phyloP scores from a whole-genome alignment of 2,113 vertebrate genomes.

The Tetrax tetrax region DNA sequence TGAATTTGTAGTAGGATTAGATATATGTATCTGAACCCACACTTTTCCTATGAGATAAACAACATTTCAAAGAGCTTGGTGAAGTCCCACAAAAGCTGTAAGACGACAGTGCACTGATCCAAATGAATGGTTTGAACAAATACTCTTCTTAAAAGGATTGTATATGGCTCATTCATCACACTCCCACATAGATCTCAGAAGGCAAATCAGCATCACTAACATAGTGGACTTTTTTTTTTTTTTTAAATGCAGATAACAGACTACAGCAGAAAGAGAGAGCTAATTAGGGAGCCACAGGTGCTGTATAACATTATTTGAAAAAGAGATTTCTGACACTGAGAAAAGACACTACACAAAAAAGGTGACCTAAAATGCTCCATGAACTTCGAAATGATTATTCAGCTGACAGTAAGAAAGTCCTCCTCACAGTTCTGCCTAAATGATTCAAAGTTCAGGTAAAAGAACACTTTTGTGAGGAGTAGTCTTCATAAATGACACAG shows the following conservation, averaged over 20 bases:
- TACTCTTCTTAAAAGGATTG: not conserved
- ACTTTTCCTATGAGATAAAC: not conserved
- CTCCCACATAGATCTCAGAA: not conserved
- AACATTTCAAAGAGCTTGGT: not conserved
- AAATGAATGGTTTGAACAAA: not conserved
- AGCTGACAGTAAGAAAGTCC: not conserved
- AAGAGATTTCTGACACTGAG: not conserved
- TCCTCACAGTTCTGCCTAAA: not conserved
- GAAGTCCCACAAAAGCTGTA: not conserved
- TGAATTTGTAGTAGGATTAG: not conserved
- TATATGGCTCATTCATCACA: not conserved
- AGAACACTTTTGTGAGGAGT: not conserved
- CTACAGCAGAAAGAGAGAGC: not conserved
- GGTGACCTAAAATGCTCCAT: not conserved
- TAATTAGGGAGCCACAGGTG: not conserved
- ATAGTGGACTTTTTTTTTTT: not conserved
- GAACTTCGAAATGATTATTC: slow-evolving; percentile 4
- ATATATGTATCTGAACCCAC: not conserved
- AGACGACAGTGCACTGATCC: not conserved
- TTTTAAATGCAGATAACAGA: not conserved
- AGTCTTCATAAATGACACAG: slow-evolving; percentile 21
- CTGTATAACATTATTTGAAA: not conserved
- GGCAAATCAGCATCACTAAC: not conserved
- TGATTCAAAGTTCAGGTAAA: slow-evolving; percentile 30
- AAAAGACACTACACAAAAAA: not conserved